phyloP scores from a whole-genome alignment of 2,113 vertebrate genomes.

The Pedionomus torquatus region DNA sequence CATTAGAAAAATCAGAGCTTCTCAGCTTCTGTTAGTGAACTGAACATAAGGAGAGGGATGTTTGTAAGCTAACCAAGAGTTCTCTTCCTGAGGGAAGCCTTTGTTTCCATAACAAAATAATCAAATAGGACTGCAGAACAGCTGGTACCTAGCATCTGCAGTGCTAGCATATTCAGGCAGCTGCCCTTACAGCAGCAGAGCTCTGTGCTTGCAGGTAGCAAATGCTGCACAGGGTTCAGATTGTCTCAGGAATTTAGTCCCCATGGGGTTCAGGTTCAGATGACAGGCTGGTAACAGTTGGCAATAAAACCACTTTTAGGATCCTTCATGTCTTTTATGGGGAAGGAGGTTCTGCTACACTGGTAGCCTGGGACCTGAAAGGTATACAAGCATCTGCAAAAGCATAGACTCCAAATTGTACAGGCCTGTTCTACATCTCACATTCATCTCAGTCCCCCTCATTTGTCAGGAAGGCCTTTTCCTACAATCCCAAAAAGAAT shows the following conservation, averaged over 20 bases:
- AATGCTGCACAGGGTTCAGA: not conserved
- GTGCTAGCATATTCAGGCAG: not conserved
- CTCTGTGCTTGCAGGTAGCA: not conserved
- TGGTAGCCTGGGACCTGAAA: not conserved
- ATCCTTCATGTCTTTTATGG: not conserved
- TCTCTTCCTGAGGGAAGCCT: not conserved
- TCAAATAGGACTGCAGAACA: not conserved
- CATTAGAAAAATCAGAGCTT: not conserved
- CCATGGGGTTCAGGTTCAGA: not conserved
- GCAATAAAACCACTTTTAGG: not conserved
- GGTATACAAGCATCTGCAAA: not conserved
- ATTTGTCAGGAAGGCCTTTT: not conserved
- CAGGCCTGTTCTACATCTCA: not conserved
- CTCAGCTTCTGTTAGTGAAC: not conserved
- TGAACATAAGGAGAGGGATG: not conserved
- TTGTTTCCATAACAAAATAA: not conserved
- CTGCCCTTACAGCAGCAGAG: not conserved
- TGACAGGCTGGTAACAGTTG: not conserved
- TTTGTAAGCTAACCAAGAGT: not conserved
- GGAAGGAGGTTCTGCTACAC: not conserved
- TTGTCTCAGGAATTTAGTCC: not conserved
- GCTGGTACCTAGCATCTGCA: not conserved
- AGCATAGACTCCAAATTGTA: not conserved
- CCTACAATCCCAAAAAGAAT: not conserved
- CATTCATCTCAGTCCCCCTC: not conserved